Evolutionary conservation across 64 coral and sea anemone genomes (phyloP).

Genomic region (Stylophora pistillata): DNA sequence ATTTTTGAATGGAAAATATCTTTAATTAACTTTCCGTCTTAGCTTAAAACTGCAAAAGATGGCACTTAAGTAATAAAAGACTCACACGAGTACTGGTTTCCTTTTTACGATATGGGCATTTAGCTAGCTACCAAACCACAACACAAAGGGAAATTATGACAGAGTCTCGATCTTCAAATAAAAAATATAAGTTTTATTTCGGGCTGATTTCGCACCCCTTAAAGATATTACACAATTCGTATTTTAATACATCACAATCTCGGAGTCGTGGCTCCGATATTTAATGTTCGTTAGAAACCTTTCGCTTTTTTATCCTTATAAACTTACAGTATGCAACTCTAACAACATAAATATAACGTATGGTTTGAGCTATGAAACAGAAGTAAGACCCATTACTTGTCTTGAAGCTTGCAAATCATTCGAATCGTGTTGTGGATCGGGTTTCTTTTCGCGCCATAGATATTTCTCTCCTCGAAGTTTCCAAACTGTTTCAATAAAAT

Average conservation of each 20-base stretch:
- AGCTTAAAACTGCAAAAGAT: too few relatives aligned
- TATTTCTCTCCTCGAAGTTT: conserved; percentile 81
- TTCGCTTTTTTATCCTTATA: neutral
- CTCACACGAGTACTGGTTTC: too few relatives aligned
- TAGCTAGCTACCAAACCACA: too few relatives aligned
- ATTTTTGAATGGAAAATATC: too few relatives aligned
- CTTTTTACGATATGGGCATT: too few relatives aligned
- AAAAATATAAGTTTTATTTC: neutral
- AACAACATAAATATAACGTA: neutral
- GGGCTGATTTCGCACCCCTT: neutral
- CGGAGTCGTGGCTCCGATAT: neutral
- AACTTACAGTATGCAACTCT: neutral
- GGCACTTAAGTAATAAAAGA: too few relatives aligned
- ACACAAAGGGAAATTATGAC: neutral
- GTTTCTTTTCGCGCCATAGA: conserved; percentile 56
- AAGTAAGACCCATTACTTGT: neutral
- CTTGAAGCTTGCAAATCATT: conserved; percentile 1
- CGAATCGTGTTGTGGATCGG: neutral
- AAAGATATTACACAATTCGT: neutral
- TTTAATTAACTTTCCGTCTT: too few relatives aligned
- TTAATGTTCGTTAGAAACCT: neutral
- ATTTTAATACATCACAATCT: neutral
- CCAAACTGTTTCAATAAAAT: conserved; percentile 88
- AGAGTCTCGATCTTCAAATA: neutral
- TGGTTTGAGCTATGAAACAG: neutral